A percentile compares a stretch with the other conserved stretches of the same genome.
Conservation (phyloP, 35 echinoderm and acorn worm species). For the Anneissia japonica region DNA sequence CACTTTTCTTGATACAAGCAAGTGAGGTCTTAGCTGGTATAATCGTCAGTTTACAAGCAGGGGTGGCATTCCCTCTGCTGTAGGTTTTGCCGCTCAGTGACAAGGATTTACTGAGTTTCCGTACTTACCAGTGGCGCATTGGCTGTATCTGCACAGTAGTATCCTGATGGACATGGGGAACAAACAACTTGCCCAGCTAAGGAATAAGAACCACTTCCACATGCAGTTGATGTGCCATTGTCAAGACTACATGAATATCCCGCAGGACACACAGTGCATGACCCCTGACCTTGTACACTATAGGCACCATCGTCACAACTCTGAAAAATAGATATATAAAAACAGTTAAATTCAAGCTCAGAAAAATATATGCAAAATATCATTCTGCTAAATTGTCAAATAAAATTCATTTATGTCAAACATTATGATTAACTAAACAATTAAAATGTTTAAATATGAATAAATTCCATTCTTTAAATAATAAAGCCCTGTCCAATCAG, state of each 20-base stretch:
- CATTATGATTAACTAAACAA: not conserved
- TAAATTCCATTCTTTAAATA: not conserved
- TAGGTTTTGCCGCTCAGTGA: too few species aligned
- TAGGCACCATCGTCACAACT: conserved; percentile 58
- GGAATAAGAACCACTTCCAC: conserved; percentile 51
- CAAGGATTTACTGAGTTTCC: too few species aligned
- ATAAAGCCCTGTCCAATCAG: too few species aligned
- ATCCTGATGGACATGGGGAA: conserved; percentile 50
- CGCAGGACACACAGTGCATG: conserved; percentile 80
- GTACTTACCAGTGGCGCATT: conserved; percentile 70
- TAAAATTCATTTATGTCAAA: not conserved
- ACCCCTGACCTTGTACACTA: conserved; percentile 37
- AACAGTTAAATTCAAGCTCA: not conserved
- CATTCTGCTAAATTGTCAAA: not conserved
- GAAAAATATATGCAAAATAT: not conserved
- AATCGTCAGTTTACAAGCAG: not conserved
- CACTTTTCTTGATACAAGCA: not conserved
- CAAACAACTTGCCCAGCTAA: conserved; percentile 67
- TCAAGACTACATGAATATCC: conserved; percentile 48
- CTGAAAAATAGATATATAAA: conserved; percentile 24
- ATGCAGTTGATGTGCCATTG: conserved; percentile 41
- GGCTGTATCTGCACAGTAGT: conserved; percentile 54
- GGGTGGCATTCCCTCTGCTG: not conserved
- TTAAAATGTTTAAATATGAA: not conserved
- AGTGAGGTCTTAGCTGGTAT: not conserved